Evolutionary conservation across 2,113 vertebrate genomes (phyloP), one percentile per base, ranked within the genome.

Genomic region (Anhinga anhinga): DNA sequence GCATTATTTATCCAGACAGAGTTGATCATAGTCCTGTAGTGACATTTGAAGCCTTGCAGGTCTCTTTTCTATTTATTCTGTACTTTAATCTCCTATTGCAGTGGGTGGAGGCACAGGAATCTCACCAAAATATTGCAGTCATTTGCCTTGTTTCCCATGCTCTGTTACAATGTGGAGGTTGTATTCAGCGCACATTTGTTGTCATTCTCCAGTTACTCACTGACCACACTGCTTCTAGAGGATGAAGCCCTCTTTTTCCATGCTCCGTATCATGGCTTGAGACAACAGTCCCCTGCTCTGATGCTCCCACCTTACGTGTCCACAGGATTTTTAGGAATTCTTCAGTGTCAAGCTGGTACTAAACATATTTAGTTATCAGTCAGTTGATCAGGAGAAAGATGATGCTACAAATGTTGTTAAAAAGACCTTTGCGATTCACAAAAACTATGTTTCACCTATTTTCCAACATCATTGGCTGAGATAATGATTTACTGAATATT

Each of bases 1-100:
- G 22, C 59, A 78, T 53, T 91, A 66, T 81, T 89, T 40, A 84
- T 78, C 67, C 69, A 81, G 44, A 40, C 22, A 82, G 61, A 91
- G 72, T 40, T 36, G n/a, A 78, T 82, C 36, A 50, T 44, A 73
- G 23, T 23, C 79, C 71, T 72, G 38, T 18, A 79, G 49, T 29
- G 36, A 80, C 76, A 82, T 59, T 15, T 47, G 53, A 92, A 93
- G 67, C 53, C 50, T 77, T 55, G n/a, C 26, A 82, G 71, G 66
- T 82, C 53, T 88, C 9, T 67, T 80, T 86, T 45, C 52, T 78
- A 50, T 38, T 73, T 56, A 36, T 10, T 61, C 87, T 66, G 42
- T 42, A 55, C 42, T 86, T 82, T 26, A 58, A 76, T 82, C 70
- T 86, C 56, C 26, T 42, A 29, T 38, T 86, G 63, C 40, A 70